Evolutionary conservation across 2,797 vertebrate genomes (phyloP).

Genomic region (Graptemys geographica): DNA sequence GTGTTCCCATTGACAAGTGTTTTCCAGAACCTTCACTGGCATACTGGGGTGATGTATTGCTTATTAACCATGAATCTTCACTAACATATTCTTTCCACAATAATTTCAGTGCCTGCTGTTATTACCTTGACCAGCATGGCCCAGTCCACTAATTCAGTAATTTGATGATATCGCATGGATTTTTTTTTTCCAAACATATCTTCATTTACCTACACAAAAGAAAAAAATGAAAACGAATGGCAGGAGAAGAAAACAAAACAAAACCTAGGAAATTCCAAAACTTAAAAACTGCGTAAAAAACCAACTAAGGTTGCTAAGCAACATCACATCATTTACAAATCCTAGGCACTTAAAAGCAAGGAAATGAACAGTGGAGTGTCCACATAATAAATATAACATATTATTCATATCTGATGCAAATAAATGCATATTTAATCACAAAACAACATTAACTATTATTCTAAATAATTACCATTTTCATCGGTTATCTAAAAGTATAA

Average conservation of each 20-base stretch:
- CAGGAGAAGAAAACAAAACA: background rate
- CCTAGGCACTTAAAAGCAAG: background rate
- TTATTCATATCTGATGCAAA: background rate
- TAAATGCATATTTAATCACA: background rate
- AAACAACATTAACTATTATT: background rate
- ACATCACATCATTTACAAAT: background rate
- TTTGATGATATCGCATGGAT: background rate
- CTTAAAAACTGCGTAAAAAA: background rate
- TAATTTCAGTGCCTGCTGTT: background rate
- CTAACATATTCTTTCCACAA: background rate
- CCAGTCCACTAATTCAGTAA: background rate
- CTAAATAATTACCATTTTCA: background rate
- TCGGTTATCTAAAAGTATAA: background rate
- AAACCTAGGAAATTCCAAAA: background rate
- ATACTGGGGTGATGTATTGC: background rate
- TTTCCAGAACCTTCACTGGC: fast-evolving
- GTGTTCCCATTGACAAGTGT: background rate
- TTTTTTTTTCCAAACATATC: background rate
- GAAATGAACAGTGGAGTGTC: background rate
- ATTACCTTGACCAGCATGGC: background rate
- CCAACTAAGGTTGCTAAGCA: background rate
- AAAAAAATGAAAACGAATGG: background rate
- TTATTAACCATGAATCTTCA: background rate
- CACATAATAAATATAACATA: background rate
- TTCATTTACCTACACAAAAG: background rate